These are phyloP conservation scores for Ornithoptera priamus DNA, from an alignment of 2,888 invertebrate species.

Conservation along the genomic window DNA sequence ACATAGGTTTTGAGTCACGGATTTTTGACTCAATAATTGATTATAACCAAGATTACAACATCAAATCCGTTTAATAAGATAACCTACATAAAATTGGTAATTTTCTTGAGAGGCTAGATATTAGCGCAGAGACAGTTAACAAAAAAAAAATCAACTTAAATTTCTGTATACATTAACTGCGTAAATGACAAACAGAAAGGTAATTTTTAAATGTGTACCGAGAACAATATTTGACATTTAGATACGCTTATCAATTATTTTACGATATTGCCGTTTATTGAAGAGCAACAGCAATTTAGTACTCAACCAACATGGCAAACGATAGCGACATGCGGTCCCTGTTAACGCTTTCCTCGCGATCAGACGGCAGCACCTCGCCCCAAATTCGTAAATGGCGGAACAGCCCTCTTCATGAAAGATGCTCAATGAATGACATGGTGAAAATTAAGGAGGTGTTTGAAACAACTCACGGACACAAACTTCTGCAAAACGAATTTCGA, in stretches of 20 bases:
- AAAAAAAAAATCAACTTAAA: no score
- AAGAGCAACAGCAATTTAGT: background rate
- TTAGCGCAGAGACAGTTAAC: no score
- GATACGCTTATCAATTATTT: background rate
- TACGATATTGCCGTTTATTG: background rate
- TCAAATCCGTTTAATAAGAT: no score
- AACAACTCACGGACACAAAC: slow-evolving; percentile 57
- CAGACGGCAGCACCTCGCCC: slow-evolving; percentile 56
- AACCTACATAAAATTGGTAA: no score
- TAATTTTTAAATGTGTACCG: background rate
- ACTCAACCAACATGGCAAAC: slow-evolving; percentile 47
- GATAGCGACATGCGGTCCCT: slow-evolving; percentile 59
- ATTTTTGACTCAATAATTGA: no score
- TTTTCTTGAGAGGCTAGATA: no score
- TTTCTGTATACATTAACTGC: no score
- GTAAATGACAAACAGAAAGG: background rate
- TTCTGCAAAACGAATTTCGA: slow-evolving; percentile 66
- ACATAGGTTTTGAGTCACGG: no score
- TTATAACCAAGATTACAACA: no score
- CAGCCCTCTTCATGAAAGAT: slow-evolving; percentile 41
- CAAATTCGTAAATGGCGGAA: slow-evolving; percentile 52
- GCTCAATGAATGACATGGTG: slow-evolving; percentile 53
- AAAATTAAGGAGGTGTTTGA: slow-evolving; percentile 72
- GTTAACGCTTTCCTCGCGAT: slow-evolving; percentile 55
- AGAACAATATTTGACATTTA: background rate